Base-by-base conservation (phyloP, 2,888 invertebrate species). In the Amaurobius ferox region DNA sequence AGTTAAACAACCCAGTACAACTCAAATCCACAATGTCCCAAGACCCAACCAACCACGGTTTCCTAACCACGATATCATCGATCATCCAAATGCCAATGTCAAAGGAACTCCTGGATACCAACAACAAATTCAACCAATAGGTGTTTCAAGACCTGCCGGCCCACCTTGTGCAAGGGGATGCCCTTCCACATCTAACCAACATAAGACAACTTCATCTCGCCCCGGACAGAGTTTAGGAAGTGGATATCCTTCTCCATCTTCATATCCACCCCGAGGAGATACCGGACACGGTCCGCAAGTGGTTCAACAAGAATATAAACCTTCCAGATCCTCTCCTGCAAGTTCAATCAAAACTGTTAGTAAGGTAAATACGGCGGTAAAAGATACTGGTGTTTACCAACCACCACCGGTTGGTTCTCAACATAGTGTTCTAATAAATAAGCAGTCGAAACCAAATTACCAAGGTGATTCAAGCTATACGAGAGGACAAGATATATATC, bases 31-130 rank as follows among this genome's bases (percentile, higher is more conserved):
- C 29, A 23, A 19, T 16, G 74, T 81, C 23, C 64, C 76, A 23
- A 40, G 79, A 66, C 74, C 86, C 9, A 48, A 67, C 30, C 64
- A 76, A 48, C 76, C 86, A 11, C 61, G 72, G 48, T 70, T 79
- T 30, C 86, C 86, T 7, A 40, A 78, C 1, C 61, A 40, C 19
- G 55, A 64, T 26, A 68, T 76, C 19, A 55, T 83, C 16, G 86
- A 86, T 28, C 86, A 86, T n/a, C 86, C 86, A 6, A 86, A 86
- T 48, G 79, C 86, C 11, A 86, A 86, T 39, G 40, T 86, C 6
- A 86, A 86, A 48, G 86, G 86, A n/a, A 78, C 78, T 29, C 30
- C 72, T n/a, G 73, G 73, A 11, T 79, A 74, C 32, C 28, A 61
- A 26, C 81, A 72, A 13, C 70, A 61, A 11, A 28, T 29, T 26